Evolutionary conservation across 2,797 vertebrate species (phyloP), one percentile per base, ranked within the genome.

Genomic region (Helicolenus hilgendorfi): DNA sequence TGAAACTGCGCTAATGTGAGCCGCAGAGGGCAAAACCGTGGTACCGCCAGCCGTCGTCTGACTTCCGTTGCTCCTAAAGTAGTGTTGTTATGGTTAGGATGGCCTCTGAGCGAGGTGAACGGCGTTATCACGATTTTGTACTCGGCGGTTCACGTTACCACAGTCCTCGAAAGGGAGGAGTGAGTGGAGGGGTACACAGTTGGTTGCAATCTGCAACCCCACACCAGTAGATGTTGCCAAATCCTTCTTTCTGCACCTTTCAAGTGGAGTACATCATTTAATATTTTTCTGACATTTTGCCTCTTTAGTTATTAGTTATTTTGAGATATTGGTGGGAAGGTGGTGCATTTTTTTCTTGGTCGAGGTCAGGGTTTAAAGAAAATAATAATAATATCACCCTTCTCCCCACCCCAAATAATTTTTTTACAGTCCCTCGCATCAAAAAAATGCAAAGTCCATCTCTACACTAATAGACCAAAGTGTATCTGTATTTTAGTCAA

Each of bases 401-500:
- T 26, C 14, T 65, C 33, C 22, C 35, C 7, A 71, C 22, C 26
- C 33, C 24, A 35, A 71, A 45, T 73, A 2, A 59, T 27, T 71
- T 74, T 22, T 85, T 62, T 35, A 31, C n/a, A 26, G 33, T 27
- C 74, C n/a, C 58, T 75, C 27, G 45, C 0, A 11, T 76, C 69
- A 76, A 38, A 11, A 11, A 77, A 45, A 77, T n/a, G 6, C 29
- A 64, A 80, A 72, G 27, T 7, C 27, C 15, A 64, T 79, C 49
- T 78, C 35, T 26, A 31, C 59, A 26, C 29, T 62, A 58, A 63
- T 27, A 72, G 58, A 62, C 49, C 35, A 64, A 29, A 56, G n/a
- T 76, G 70, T 41, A 38, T 88, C 82, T 67, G 11, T 59, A 24
- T 88, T 90, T 83, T 88, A 94, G 89, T 97, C 95, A 97, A 96